A percentile compares a stretch with the other conserved stretches of the same genome.
Conservation (phyloP, 2,888 invertebrate species). For the Agrochola lota region DNA sequence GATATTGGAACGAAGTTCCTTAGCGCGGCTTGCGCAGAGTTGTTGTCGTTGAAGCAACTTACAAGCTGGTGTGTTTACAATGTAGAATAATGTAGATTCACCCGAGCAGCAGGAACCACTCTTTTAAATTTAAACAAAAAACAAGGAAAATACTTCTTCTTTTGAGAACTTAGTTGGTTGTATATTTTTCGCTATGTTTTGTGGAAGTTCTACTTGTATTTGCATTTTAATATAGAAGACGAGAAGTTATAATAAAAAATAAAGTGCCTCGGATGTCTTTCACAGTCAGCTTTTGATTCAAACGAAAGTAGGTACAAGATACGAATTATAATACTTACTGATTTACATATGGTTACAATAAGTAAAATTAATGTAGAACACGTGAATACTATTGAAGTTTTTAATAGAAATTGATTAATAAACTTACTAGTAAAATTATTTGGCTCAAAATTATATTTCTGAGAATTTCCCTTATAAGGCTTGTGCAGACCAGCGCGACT, state of each 20-base stretch:
- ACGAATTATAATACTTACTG: not conserved
- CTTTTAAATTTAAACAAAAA: constrained; percentile 65
- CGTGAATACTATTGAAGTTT: not conserved
- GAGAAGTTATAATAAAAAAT: constrained; percentile 45
- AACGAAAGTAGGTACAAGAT: not conserved
- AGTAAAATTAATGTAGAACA: not conserved
- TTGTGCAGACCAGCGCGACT: no score
- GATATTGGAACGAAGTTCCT: constrained; percentile 33
- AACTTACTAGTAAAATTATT: not conserved
- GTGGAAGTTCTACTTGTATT: constrained; percentile 53
- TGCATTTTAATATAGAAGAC: constrained; percentile 56
- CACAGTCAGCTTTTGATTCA: constrained; percentile 16
- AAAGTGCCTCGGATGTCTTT: constrained; percentile 18
- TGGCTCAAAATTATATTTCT: not conserved
- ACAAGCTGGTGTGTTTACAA: constrained; percentile 65
- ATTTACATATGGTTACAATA: not conserved
- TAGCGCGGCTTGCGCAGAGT: no score
- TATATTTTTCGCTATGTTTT: constrained; percentile 34
- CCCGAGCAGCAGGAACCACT: constrained; percentile 56
- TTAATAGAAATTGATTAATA: not conserved
- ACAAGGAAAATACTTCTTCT: constrained; percentile 52
- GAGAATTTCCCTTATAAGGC: no score
- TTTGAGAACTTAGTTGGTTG: constrained; percentile 51
- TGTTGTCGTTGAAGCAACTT: constrained; percentile 51
- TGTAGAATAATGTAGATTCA: constrained; percentile 65